Evolutionary conservation across 2,113 vertebrate species (phyloP).

Genomic region (Antechinus stuartii): DNA sequence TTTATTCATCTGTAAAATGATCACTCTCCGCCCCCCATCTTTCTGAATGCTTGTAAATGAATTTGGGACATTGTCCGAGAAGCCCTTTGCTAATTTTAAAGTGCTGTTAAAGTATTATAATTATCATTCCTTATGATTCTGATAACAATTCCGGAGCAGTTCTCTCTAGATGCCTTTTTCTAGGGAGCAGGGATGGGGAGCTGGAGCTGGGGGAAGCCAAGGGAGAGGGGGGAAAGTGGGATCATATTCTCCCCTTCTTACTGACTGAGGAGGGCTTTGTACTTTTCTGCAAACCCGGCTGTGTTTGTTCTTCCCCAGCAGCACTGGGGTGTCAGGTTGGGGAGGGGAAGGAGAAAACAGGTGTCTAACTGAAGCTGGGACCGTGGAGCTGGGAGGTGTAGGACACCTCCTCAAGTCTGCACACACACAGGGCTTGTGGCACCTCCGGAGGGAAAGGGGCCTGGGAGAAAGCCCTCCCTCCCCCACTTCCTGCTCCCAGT

Average conservation of each 20-base stretch:
- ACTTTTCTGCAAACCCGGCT: conserved; percentile 66
- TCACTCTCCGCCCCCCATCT: background rate
- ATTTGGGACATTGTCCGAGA: background rate
- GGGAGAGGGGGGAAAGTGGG: background rate
- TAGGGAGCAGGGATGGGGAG: background rate
- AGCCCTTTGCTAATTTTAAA: background rate
- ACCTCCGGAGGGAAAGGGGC: background rate
- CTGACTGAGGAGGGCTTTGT: background rate
- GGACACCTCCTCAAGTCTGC: background rate
- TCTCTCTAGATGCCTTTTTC: background rate
- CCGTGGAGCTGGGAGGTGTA: background rate
- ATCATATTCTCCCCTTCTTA: background rate
- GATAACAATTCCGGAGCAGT: background rate
- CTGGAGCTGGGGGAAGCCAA: no score
- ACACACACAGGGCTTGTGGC: background rate
- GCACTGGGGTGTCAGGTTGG: conserved; percentile 45
- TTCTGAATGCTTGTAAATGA: background rate
- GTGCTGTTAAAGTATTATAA: background rate
- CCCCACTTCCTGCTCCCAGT: background rate
- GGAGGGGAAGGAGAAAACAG: conserved; percentile 39
- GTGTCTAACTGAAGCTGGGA: conserved; percentile 23
- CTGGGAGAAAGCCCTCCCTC: background rate
- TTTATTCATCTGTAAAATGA: background rate
- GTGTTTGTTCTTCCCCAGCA: conserved; percentile 71
- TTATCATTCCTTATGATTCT: background rate